phyloP scores from a whole-genome alignment of 1,140 invertebrate genomes.

The Nephila pilipes region DNA sequence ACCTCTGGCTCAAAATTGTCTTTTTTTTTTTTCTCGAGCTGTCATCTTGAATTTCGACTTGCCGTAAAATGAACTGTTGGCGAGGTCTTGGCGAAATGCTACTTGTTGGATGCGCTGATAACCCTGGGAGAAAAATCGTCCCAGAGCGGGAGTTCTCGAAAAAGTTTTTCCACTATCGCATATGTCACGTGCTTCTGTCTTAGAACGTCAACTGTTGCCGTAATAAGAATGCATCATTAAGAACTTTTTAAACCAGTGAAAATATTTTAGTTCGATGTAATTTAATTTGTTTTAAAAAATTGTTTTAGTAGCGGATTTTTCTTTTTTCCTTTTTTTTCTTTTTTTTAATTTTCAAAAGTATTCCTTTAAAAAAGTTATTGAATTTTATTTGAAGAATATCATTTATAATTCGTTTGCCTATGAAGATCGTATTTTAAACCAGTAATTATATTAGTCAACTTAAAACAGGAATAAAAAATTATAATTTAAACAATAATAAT shows the following conservation, averaged over 20 bases:
- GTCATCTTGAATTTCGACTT: constrained; percentile 27
- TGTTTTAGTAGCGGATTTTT: no score
- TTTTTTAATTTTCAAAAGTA: no score
- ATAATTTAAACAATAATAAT: no score
- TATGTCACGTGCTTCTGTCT: constrained; percentile 4
- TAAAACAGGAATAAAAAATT: no score
- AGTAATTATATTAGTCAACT: no score
- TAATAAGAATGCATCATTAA: not conserved
- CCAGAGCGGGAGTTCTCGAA: constrained; percentile 54
- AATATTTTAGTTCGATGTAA: no score
- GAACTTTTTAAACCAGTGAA: not conserved
- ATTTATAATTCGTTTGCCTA: no score
- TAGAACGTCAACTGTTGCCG: not conserved
- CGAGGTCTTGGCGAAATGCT: constrained; percentile 55
- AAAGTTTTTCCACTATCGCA: constrained; percentile 43
- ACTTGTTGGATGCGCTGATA: constrained; percentile 63
- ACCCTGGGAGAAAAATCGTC: constrained; percentile 57
- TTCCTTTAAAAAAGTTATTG: no score
- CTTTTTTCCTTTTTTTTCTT: no score
- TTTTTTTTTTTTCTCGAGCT: not conserved
- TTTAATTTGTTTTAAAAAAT: no score
- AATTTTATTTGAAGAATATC: no score
- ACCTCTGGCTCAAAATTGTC: not conserved
- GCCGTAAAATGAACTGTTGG: not conserved
- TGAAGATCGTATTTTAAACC: no score